Evolutionary conservation across 1,140 invertebrate genomes (phyloP), one percentile per base, ranked within the genome.

Genomic region (Eufriesea mexicana): DNA sequence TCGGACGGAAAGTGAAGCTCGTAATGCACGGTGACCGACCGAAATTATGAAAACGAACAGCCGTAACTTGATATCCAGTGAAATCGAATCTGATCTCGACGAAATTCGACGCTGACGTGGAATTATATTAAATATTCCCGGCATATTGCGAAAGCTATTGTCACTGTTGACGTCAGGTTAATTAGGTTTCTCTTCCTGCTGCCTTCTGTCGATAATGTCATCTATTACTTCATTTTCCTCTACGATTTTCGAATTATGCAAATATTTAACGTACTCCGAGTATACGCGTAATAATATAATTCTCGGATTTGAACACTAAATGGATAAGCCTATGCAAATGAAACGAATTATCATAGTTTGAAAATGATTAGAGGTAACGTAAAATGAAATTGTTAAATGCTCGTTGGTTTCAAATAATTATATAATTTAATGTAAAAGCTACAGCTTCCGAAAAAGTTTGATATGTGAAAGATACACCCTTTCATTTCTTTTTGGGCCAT

Each of bases 101-200:
- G 74, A 78, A 45, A 78, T 42, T 55, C 78, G 9, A 80, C 68
- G 12, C 59, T 45, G 9, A 25, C 45, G 1, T 55, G 28, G 49
- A 77, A 54, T 70, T 83, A 54, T 77, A 83, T 71, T 54, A 77
- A 78, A 78, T 77, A 78, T 83, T 61, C 54, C 20, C 10, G 79
- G n/a, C 18, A 72, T 62, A 72, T 42, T 80, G 47, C 45, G 54
- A 54, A 73, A 64, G 51, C 8, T 64, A 55, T 75, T 75, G 72
- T 54, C n/a, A 42, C 49, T 35, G 72, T 67, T 75, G 51, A 57
- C 51, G 47, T 75, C 42, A 51, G 61, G 67, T 75, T 76, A 81
- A 80, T 35, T 47, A 28, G 64, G 2, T n/a, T 42, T n/a, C 76
- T 28, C 59, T 25, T 0, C 0, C 47, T 35, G 9, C 35, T 18